These are phyloP conservation scores for Choloepus didactylus DNA, from an alignment of 2,797 vertebrate genomes.

Conservation along the genomic window DNA sequence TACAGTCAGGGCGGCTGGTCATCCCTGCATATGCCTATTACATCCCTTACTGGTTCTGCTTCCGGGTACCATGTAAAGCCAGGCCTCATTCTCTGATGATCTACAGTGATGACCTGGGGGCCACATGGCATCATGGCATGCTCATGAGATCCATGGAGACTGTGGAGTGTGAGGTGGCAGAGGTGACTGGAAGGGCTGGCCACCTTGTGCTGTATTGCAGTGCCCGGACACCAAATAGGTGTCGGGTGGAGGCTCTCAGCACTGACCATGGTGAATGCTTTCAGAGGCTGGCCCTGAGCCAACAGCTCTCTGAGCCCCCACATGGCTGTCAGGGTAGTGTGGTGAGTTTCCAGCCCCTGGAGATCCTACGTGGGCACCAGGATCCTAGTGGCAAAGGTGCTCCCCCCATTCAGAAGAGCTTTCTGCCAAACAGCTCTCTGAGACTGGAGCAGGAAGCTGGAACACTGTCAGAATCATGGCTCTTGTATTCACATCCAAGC, in stretches of 20 bases:
- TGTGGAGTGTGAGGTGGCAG: constrained; percentile 94
- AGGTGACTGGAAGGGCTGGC: constrained; percentile 86
- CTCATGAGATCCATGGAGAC: constrained; percentile 78
- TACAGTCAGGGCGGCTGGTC: constrained; percentile 91
- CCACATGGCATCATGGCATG: constrained; percentile 90
- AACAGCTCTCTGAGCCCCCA: constrained; percentile 88
- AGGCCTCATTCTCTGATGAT: constrained; percentile 91
- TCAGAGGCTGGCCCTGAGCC: constrained; percentile 83
- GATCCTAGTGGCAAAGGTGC: constrained; percentile 74
- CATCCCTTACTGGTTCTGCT: constrained; percentile 76
- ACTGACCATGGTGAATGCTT: constrained; percentile 88
- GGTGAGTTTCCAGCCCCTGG: constrained; percentile 88
- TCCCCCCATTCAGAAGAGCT: not conserved
- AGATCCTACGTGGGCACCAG: not conserved
- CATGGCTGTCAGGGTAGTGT: constrained; percentile 95
- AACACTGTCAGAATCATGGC: constrained; percentile 86
- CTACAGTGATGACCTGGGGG: constrained; percentile 93
- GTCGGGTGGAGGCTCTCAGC: constrained; percentile 92
- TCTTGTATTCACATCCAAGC: constrained; percentile 95
- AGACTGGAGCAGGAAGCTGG: not conserved
- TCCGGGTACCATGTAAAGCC: constrained; percentile 85
- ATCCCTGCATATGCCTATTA: constrained; percentile 92
- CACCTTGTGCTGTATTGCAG: constrained; percentile 92
- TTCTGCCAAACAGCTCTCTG: not conserved
- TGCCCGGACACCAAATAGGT: constrained; percentile 88